A percentile compares a stretch with the other conserved stretches of the same genome.
phyloP scores from a whole-genome alignment of 2,888 invertebrate species.

The Gari tellinella region DNA sequence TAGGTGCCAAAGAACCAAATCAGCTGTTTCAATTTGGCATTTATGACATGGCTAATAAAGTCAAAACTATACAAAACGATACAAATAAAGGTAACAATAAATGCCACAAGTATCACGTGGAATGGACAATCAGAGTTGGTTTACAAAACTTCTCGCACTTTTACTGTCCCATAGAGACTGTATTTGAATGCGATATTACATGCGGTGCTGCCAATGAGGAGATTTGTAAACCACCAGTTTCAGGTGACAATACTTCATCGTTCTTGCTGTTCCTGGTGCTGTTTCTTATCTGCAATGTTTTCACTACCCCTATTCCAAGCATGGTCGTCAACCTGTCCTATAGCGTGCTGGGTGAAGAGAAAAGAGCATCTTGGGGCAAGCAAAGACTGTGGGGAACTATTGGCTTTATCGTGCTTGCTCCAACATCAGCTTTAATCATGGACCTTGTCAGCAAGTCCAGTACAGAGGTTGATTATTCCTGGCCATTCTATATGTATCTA shows the following conservation, averaged over 20 bases:
- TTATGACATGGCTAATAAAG: too few species aligned
- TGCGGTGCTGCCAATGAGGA: too few species aligned
- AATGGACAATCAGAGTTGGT: too few species aligned
- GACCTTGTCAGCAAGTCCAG: constrained; percentile 40
- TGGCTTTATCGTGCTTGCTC: constrained; percentile 88
- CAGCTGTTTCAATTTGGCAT: too few species aligned
- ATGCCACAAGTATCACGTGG: too few species aligned
- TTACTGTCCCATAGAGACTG: too few species aligned
- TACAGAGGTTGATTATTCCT: constrained; percentile 58
- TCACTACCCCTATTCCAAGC: constrained; percentile 92
- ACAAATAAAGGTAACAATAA: too few species aligned
- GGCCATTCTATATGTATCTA: constrained; percentile 83
- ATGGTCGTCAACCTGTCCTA: constrained; percentile 95
- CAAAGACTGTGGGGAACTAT: constrained; percentile 95
- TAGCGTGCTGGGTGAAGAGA: constrained; percentile 90
- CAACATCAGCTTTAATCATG: constrained; percentile 76
- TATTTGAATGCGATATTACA: too few species aligned
- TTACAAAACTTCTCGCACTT: too few species aligned
- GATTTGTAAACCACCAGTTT: too few species aligned
- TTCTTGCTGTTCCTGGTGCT: constrained; percentile 93
- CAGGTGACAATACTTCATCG: constrained; percentile 30
- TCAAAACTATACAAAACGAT: too few species aligned
- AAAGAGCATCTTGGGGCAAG: constrained; percentile 88
- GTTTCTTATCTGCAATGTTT: constrained; percentile 92
- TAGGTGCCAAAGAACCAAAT: too few species aligned